Conservation (phyloP, 1,140 invertebrate species). For the Eulimnadia texana region DNA sequence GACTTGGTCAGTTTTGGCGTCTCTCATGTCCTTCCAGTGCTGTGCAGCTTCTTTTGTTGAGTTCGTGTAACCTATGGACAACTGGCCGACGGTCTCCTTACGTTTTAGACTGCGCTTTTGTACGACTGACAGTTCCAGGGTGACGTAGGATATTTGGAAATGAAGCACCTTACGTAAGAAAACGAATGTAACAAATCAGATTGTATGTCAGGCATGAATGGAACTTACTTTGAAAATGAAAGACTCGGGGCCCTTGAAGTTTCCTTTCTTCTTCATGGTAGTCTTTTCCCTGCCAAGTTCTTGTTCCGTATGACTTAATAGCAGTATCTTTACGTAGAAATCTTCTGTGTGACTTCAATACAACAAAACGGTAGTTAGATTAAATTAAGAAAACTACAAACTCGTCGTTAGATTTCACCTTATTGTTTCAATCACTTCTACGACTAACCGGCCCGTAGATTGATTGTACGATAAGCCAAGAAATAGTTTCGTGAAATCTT, state of each 20-base stretch:
- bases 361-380: not conserved
- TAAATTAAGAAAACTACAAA: too few relatives aligned
- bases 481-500: conserved; percentile 74
- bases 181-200: conserved; percentile 17
- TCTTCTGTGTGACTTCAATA: conserved; percentile 46
- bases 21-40: conserved; percentile 83
- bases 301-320: conserved; percentile 81
- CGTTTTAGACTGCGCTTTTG: conserved; percentile 81
- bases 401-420: not conserved
- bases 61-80: conserved; percentile 76
- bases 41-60: conserved; percentile 81
- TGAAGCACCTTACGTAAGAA: conserved; percentile 54
- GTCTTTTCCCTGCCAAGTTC: conserved; percentile 86
- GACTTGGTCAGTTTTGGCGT: conserved; percentile 50
- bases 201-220: conserved; percentile 12
- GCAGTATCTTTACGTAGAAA: conserved; percentile 80
- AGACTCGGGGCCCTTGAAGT: conserved; percentile 90
- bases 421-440: conserved; percentile 53
- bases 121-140: conserved; percentile 84
- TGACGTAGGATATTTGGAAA: conserved; percentile 90
- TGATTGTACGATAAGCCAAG: conserved; percentile 81
- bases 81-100: conserved; percentile 93
- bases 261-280: conserved; percentile 66
- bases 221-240: conserved; percentile 77
- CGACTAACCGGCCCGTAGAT: conserved; percentile 74